These are phyloP conservation scores for Oedothorax gibbosus DNA, from an alignment of 1,140 invertebrate genomes.

Conservation along the genomic window DNA sequence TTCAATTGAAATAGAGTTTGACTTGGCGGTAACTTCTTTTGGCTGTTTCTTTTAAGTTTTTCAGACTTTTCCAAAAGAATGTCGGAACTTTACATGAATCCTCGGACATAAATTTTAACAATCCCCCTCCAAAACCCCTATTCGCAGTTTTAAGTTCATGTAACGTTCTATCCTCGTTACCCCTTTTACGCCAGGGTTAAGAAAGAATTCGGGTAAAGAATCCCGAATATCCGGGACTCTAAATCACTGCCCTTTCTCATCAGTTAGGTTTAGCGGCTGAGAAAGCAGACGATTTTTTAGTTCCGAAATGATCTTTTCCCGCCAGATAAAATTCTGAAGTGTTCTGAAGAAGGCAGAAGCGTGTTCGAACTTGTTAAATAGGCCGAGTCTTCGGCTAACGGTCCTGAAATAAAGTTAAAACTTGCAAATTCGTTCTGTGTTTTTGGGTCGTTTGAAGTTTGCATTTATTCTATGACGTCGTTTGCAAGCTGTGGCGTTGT, in stretches of 20 bases:
- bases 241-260: conserved; percentile 43
- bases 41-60: too few species aligned
- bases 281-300: conserved; percentile 11
- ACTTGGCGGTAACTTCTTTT: too few species aligned
- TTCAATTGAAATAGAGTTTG: too few species aligned
- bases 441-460: background rate
- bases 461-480: conserved; percentile 17
- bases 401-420: conserved; percentile 1
- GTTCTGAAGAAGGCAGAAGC: background rate
- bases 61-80: too few species aligned
- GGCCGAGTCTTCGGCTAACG: conserved; percentile 34
- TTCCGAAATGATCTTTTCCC: conserved; percentile 24
- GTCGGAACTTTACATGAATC: background rate
- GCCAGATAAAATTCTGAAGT: conserved; percentile 40
- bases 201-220: conserved; percentile 28
- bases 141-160: conserved; percentile 35
- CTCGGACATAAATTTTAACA: conserved; percentile 10
- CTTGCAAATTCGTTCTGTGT: conserved; percentile 27
- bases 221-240: conserved; percentile 34
- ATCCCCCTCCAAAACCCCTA: background rate
- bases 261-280: conserved; percentile 44
- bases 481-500: background rate
- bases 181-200: conserved; percentile 35
- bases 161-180: conserved; percentile 41
- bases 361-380: conserved; percentile 47